These are phyloP conservation scores for Chloromyia formosa DNA, from an alignment of 2,888 invertebrate species.

Conservation along the genomic window DNA sequence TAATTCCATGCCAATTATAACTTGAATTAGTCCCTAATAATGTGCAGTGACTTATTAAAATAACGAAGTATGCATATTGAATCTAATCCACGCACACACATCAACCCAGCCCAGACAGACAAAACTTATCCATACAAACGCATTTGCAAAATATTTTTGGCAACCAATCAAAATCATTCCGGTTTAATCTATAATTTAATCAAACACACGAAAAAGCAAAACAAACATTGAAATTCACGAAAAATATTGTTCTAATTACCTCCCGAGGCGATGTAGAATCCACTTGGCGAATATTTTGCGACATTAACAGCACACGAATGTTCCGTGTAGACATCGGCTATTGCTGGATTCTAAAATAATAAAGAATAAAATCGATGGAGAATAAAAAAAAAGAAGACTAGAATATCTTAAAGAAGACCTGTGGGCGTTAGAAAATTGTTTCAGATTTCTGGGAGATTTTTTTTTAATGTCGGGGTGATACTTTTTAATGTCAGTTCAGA, in stretches of 20 bases:
- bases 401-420: no score
- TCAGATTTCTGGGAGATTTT: no score
- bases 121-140: no score
- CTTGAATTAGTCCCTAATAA: no score
- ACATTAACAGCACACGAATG: slow-evolving; percentile 95
- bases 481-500: no score
- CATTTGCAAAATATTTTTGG: slow-evolving; percentile 3
- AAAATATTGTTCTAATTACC: slow-evolving; percentile 69
- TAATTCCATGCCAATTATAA: no score
- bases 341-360: slow-evolving; percentile 80
- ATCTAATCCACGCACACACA: no score
- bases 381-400: not conserved
- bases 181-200: not conserved
- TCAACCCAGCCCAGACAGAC: no score
- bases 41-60: no score
- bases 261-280: slow-evolving; percentile 98
- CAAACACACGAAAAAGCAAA: slow-evolving; percentile 23
- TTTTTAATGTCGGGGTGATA: no score
- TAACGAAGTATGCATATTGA: no score
- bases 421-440: not conserved
- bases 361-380: slow-evolving; percentile 18
- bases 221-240: not conserved
- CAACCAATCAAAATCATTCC: not conserved
- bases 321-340: slow-evolving; percentile 96
- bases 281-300: slow-evolving; percentile 97